Base-by-base conservation (phyloP, 2,113 vertebrate species). In the Monopterus albus region DNA sequence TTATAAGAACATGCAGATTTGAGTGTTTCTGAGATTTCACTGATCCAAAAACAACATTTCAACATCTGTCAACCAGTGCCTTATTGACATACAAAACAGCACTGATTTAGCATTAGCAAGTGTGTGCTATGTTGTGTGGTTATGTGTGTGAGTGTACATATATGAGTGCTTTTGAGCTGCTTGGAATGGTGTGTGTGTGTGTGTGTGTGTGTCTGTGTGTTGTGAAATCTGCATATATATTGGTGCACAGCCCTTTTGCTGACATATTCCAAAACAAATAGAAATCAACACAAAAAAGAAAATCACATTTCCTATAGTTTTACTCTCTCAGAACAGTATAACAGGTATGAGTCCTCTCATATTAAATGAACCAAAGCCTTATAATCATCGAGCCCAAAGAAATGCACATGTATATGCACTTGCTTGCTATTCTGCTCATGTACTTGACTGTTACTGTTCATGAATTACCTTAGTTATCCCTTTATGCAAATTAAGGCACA, bases 1-100 rank as follows among this genome's bases (percentile, higher is more conserved):
- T 86, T 85, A 72, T 78, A 87, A n/a, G n/a, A n/a, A 69, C 85
- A 88, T 88, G 88, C 88, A 57, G 83, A 88, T 77, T 77, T 56
- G 61, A 80, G 65, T 84, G 67, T 82, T 81, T 85, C 58, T 65
- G 56, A 70, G 57, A 79, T 74, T 74, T 78, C 59, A 72, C 68
- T 62, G 47, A 79, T 71, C 65, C 57, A 63, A 80, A 84, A 82
- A 39, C 69, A 74, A 35, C 57, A 62, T 72, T 69, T 58, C 72
- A 61, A 43, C 46, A 25, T 57, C 62, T 66, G 55, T 81, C 70
- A 56, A 42, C 50, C 77, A 72, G 25, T 15, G 26, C 59, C 64
- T 73, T 70, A 72, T 71, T 72, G 73, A 70, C 60, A 72, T 63
- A 49, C 60, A 68, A 70, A 82, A 73, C 75, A 85, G 84, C 88